A percentile compares a stretch with the other conserved stretches of the same genome.
phyloP scores from a whole-genome alignment of 2,113 vertebrate genomes.

The Sylvietta virens region DNA sequence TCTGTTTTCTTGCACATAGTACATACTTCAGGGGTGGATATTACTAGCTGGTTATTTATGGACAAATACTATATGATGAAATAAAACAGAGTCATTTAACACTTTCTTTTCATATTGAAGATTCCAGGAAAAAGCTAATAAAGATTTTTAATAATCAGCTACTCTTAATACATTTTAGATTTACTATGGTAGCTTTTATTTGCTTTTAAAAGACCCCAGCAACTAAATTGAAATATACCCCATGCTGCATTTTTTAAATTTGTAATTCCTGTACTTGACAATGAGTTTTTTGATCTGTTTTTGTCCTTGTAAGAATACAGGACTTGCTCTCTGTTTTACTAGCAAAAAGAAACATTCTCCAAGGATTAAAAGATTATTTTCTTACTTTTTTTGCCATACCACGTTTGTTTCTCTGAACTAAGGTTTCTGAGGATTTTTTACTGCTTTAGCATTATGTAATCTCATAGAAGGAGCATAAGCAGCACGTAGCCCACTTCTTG shows the following conservation, averaged over 20 bases:
- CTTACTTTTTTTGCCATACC: conserved; percentile 41
- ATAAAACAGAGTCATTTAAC: neutral
- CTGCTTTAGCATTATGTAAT: conserved; percentile 41
- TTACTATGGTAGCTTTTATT: conserved; percentile 40
- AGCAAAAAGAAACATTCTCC: conserved; percentile 40
- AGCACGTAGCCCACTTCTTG: neutral
- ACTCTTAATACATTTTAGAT: conserved; percentile 21
- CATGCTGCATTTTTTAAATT: conserved; percentile 62
- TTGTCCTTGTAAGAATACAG: conserved; percentile 21
- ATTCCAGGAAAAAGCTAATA: conserved; percentile 59
- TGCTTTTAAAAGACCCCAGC: neutral
- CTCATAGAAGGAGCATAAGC: conserved; percentile 33
- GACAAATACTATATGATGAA: neutral
- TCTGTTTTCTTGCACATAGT: conserved; percentile 7
- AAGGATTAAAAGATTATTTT: conserved; percentile 56
- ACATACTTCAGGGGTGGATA: neutral
- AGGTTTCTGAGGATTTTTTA: conserved; percentile 66
- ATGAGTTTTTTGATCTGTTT: conserved; percentile 52
- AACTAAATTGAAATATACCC: conserved; percentile 37
- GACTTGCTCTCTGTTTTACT: conserved; percentile 49
- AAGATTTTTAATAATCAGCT: conserved; percentile 26
- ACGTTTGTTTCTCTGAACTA: conserved; percentile 56
- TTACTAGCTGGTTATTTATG: conserved; percentile 4
- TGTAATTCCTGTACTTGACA: conserved; percentile 61
- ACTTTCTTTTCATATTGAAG: conserved; percentile 16